Evolutionary conservation across 2,113 vertebrate species (phyloP).

Genomic region (Nymphicus hollandicus): DNA sequence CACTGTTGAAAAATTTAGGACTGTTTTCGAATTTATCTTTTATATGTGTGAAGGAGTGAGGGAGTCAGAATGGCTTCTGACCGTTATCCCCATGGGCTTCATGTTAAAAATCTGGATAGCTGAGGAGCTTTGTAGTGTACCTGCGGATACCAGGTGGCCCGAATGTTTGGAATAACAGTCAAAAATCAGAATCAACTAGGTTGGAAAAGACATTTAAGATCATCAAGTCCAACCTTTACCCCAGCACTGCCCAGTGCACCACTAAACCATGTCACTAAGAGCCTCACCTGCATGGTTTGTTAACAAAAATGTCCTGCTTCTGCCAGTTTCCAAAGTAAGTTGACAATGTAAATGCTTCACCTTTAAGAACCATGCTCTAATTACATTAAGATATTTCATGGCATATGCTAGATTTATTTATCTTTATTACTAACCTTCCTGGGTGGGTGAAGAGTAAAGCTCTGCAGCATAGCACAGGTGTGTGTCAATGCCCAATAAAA

Average conservation of each 20-base stretch:
- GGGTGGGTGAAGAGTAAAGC: neutral
- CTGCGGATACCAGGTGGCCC: neutral
- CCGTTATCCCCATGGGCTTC: neutral
- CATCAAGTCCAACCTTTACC: neutral
- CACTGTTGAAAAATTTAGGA: neutral
- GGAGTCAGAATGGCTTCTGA: neutral
- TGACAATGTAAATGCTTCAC: neutral
- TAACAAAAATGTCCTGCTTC: neutral
- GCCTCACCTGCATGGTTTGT: neutral
- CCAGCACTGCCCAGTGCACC: neutral
- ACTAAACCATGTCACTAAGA: neutral
- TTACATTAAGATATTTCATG: neutral
- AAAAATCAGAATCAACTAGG: neutral
- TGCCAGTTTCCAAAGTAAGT: neutral
- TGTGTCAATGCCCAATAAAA: constrained; percentile 6
- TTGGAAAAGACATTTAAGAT: neutral
- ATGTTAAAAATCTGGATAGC: neutral
- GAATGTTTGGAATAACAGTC: neutral
- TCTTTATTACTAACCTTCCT: neutral
- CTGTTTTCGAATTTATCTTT: neutral
- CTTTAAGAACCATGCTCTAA: neutral
- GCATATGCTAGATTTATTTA: neutral
- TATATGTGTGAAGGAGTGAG: neutral
- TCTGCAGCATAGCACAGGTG: neutral
- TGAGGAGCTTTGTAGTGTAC: neutral